phyloP scores from a whole-genome alignment of 2,797 vertebrate genomes.

The Ptychadena robeensis region DNA sequence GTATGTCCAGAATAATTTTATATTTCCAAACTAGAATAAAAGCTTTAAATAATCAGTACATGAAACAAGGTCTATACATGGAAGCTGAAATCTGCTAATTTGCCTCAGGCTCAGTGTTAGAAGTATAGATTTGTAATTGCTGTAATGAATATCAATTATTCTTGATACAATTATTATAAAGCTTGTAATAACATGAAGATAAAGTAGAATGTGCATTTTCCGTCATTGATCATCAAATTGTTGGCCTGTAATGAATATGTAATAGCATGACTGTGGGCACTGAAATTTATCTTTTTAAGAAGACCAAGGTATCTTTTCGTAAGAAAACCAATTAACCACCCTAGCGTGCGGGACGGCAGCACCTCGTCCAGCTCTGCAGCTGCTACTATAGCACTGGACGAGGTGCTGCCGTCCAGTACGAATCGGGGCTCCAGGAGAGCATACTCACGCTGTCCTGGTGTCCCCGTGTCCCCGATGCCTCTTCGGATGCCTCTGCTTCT shows the following conservation, averaged over 20 bases:
- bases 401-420: too few species aligned
- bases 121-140: conserved; percentile 25
- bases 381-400: too few species aligned
- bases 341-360: too few species aligned
- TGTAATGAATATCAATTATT: conserved; percentile 41
- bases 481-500: too few species aligned
- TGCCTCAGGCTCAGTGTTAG: conserved; percentile 10
- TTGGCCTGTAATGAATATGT: conserved; percentile 18
- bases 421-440: too few species aligned
- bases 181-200: conserved; percentile 19
- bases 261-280: too few species aligned
- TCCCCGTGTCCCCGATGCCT: too few species aligned
- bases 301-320: too few species aligned
- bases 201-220: neutral
- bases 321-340: too few species aligned
- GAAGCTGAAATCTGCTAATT: neutral
- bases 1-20: neutral
- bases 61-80: conserved; percentile 3
- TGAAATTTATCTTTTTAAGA: neutral
- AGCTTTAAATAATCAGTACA: neutral
- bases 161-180: neutral
- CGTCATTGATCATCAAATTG: conserved; percentile 5
- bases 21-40: neutral
- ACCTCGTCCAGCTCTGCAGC: too few species aligned
- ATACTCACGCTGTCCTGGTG: too few species aligned